Percentiles rank a stretch among this genome's conserved stretches.
These are phyloP conservation scores for Otis tarda DNA, from an alignment of 2,113 vertebrate species.

Conservation along the genomic window DNA sequence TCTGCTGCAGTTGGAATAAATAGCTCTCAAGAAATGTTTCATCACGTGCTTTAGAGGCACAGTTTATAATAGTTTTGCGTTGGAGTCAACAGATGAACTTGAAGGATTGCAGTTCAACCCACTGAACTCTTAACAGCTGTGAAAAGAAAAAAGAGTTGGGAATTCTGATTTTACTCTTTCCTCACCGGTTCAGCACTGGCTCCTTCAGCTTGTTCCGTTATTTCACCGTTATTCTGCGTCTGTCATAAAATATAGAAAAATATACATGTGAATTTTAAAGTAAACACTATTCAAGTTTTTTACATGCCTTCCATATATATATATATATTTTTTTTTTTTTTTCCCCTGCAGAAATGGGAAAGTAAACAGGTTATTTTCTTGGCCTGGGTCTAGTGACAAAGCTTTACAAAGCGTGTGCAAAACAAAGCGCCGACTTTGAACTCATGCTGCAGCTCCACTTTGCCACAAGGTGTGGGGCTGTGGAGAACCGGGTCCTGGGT, in stretches of 20 bases:
- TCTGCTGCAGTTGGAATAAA: constrained; percentile 75
- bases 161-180: constrained; percentile 48
- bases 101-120: constrained; percentile 70
- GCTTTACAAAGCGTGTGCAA: background rate
- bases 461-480: background rate
- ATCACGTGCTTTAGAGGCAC: constrained; percentile 79
- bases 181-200: background rate
- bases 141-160: constrained; percentile 57
- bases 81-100: constrained; percentile 73
- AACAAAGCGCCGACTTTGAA: background rate
- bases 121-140: constrained; percentile 73
- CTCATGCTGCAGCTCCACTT: background rate
- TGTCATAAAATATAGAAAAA: background rate
- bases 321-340: background rate
- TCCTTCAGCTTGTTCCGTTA: background rate
- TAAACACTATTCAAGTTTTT: background rate
- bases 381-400: background rate
- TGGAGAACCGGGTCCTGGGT: background rate
- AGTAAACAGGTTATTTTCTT: background rate
- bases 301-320: background rate
- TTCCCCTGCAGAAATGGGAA: background rate
- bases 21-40: constrained; percentile 76
- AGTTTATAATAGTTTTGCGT: constrained; percentile 77
- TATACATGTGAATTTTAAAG: background rate
- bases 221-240: background rate